Evolutionary conservation across 1,140 invertebrate species (phyloP).

Genomic region (Tetragonula clypearis): DNA sequence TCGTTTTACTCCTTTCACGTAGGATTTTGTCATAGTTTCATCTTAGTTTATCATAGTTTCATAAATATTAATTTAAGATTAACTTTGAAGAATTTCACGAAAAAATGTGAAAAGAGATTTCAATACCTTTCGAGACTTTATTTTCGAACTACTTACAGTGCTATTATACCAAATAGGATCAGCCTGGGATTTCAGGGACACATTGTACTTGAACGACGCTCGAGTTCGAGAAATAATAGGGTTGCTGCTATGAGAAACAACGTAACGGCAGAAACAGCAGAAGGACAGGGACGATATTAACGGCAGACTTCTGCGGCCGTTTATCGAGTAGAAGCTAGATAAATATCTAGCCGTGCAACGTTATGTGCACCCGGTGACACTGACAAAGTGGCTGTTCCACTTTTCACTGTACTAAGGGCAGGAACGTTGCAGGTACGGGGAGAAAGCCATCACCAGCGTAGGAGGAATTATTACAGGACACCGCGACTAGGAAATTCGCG

Average conservation of each 20-base stretch:
- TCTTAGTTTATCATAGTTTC: no score
- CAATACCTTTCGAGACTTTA: no score
- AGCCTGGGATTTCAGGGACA: no score
- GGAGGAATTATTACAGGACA: background rate
- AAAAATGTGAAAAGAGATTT: no score
- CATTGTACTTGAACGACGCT: background rate
- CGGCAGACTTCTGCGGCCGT: conserved; percentile 9
- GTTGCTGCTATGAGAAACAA: background rate
- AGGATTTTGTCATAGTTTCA: no score
- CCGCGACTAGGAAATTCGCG: background rate
- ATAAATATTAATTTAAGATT: no score
- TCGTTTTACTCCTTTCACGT: no score
- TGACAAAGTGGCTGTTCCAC: conserved; percentile 49
- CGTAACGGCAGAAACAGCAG: conserved; percentile 14
- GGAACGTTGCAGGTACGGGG: background rate
- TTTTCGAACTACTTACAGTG: no score
- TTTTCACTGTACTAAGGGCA: conserved; percentile 16
- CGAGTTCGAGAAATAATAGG: background rate
- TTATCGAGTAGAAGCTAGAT: conserved; percentile 36
- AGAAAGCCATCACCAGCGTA: background rate
- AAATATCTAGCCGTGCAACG: conserved; percentile 38
- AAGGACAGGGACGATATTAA: conserved; percentile 36
- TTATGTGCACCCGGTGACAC: conserved; percentile 27
- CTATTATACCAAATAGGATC: no score
- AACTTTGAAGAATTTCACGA: no score